Evolutionary conservation across 2,888 invertebrate species (phyloP).

Genomic region (Molanna angustata): DNA sequence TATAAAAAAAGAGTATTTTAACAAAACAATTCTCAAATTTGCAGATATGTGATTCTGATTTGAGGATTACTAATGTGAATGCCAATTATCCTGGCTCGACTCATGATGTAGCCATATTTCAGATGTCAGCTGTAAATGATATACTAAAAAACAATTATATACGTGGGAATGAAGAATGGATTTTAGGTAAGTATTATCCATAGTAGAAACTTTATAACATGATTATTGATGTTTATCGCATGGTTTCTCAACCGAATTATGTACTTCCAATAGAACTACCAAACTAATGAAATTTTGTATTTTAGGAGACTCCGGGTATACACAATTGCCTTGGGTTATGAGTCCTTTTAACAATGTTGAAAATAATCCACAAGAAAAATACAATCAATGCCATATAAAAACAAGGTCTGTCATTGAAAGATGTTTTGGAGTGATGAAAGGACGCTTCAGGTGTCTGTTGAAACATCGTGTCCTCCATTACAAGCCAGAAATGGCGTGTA

Average conservation of each 20-base stretch:
- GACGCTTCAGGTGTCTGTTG: slow-evolving; percentile 1
- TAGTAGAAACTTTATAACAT: too few species aligned
- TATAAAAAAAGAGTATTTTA: too few species aligned
- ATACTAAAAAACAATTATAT: slow-evolving; percentile 16
- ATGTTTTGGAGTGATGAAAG: slow-evolving; percentile 2
- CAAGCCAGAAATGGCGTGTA: slow-evolving; percentile 2
- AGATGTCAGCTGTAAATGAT: slow-evolving; percentile 8
- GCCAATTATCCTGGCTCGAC: slow-evolving; percentile 22
- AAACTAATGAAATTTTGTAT: too few species aligned
- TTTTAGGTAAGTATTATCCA: not conserved
- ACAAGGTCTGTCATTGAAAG: slow-evolving; percentile 1
- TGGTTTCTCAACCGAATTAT: too few species aligned
- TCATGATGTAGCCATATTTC: slow-evolving; percentile 23
- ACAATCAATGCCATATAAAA: too few species aligned
- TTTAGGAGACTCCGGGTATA: too few species aligned
- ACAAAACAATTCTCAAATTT: too few species aligned
- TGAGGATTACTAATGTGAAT: slow-evolving; percentile 19
- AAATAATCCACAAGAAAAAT: too few species aligned
- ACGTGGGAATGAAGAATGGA: slow-evolving; percentile 4
- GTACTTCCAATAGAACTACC: too few species aligned
- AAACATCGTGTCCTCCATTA: slow-evolving; percentile 4
- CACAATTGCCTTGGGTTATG: too few species aligned
- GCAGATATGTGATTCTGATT: slow-evolving; percentile 20
- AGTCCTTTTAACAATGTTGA: too few species aligned
- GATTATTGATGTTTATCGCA: too few species aligned